Conservation (phyloP, 2,113 vertebrate genomes). For the Zosterops borbonicus region DNA sequence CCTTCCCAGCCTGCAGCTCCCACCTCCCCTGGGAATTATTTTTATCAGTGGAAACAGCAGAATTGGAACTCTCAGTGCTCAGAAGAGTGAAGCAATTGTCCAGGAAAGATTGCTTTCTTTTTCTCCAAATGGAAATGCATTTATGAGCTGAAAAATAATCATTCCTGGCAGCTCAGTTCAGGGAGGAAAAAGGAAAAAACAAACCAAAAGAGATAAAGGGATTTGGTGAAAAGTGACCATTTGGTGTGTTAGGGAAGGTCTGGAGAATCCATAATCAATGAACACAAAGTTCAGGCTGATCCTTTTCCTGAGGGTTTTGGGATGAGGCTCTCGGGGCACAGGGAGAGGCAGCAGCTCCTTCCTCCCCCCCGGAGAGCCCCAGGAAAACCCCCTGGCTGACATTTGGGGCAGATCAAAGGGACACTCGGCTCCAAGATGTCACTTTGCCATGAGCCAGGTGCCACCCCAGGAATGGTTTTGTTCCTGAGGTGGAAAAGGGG, state of each 20-base stretch:
- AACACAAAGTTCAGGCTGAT: constrained; percentile 43
- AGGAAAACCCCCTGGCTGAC: background rate
- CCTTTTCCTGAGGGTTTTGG: background rate
- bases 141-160: constrained; percentile 17
- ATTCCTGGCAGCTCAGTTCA: constrained; percentile 9
- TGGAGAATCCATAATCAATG: constrained; percentile 26
- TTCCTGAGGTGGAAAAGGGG: background rate
- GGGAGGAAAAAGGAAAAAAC: background rate
- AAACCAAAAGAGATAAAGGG: background rate
- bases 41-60: background rate
- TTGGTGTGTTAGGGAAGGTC: constrained; percentile 24
- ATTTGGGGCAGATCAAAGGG: background rate
- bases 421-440: background rate
- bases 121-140: constrained; percentile 32
- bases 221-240: background rate
- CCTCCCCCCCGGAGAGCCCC: background rate
- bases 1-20: background rate
- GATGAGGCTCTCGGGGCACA: background rate
- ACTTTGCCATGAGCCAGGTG: background rate
- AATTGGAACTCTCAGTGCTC: background rate
- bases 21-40: background rate
- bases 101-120: background rate
- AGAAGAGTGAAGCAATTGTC: background rate
- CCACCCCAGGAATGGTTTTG: background rate
- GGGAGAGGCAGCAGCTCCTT: background rate